A percentile compares a stretch with the other conserved stretches of the same genome.
Evolutionary conservation across 2,113 vertebrate genomes (phyloP).

Genomic region (Poeciliopsis retropinna): DNA sequence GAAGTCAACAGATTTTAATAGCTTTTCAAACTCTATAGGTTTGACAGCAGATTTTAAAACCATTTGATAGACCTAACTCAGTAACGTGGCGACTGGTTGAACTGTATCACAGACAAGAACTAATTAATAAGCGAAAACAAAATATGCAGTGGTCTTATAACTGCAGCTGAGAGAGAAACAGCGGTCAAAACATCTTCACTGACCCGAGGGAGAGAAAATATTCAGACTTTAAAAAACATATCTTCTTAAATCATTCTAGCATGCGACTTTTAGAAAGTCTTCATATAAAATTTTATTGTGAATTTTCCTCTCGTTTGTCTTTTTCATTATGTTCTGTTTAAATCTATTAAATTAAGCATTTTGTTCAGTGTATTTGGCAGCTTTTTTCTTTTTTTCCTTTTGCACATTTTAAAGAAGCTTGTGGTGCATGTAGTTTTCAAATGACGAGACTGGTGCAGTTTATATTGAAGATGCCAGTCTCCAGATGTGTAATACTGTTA

Average conservation of each 20-base stretch:
- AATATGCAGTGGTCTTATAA: background rate
- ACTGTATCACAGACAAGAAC: no score
- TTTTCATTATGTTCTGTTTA: background rate
- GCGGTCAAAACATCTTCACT: background rate
- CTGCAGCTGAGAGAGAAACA: background rate
- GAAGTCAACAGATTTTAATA: background rate
- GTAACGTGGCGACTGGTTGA: no score
- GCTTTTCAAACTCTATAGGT: background rate
- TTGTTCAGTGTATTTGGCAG: background rate
- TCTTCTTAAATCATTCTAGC: background rate
- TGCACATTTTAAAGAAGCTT: background rate
- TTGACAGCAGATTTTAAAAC: no score
- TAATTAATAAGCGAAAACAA: no score
- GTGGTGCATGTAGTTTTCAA: background rate
- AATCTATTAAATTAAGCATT: background rate
- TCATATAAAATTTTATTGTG: background rate
- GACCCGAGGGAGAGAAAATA: background rate
- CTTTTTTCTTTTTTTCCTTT: background rate
- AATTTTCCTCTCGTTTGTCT: background rate
- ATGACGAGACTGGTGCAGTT: background rate
- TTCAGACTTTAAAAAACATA: background rate
- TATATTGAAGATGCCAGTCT: no score
- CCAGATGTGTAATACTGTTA: no score
- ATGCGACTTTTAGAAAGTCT: background rate
- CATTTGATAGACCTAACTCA: no score